Conservation (phyloP, 2,888 invertebrate genomes). For the Aricia artaxerxes region DNA sequence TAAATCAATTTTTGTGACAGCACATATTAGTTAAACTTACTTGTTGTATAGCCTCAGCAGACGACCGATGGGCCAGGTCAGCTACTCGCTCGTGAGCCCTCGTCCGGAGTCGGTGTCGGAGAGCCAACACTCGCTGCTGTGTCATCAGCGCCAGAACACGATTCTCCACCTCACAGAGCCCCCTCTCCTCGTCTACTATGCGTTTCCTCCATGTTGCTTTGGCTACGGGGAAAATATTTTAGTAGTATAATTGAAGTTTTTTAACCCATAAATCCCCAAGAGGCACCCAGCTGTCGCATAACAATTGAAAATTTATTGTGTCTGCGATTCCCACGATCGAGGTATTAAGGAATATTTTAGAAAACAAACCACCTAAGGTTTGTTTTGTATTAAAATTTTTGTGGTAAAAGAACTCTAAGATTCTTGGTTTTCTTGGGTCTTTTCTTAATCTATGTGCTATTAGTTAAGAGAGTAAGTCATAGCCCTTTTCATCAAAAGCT, state of each 20-base stretch:
- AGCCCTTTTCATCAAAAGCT: too few relatives aligned
- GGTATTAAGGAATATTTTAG: neutral
- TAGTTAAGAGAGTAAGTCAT: too few relatives aligned
- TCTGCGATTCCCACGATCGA: too few relatives aligned
- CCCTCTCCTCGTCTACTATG: conserved; percentile 45
- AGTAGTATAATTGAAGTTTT: neutral
- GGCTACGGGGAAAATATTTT: conserved; percentile 39
- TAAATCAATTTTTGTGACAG: too few relatives aligned
- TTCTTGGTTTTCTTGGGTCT: too few relatives aligned
- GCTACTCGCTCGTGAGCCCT: conserved; percentile 59
- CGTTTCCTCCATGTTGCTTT: conserved; percentile 58
- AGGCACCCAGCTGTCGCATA: too few relatives aligned
- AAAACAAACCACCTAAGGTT: too few relatives aligned
- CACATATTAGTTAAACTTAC: conserved; percentile 43
- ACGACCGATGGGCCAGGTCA: conserved; percentile 64
- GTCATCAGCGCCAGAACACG: conserved; percentile 54
- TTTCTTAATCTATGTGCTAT: too few relatives aligned
- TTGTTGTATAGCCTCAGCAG: conserved; percentile 65
- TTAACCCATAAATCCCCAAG: too few relatives aligned
- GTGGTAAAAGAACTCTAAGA: too few relatives aligned
- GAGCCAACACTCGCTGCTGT: conserved; percentile 60
- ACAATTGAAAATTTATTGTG: too few relatives aligned
- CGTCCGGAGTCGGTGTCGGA: conserved; percentile 59
- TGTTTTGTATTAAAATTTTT: neutral
- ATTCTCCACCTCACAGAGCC: conserved; percentile 45